phyloP scores from a whole-genome alignment of 2,797 vertebrate genomes.

The Heterohyrax brucei region DNA sequence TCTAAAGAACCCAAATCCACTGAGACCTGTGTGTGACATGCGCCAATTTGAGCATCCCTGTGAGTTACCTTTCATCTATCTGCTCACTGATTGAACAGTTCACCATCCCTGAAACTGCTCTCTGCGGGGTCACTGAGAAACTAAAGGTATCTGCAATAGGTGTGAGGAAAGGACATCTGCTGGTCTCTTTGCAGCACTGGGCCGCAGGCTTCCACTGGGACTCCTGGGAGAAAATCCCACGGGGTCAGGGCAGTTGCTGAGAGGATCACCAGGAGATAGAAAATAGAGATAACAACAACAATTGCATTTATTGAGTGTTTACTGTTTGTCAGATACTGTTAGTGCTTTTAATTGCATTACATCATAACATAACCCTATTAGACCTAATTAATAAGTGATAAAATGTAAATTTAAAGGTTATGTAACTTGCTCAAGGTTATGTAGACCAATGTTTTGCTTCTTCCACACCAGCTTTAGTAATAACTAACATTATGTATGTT shows the following conservation, averaged over 20 bases:
- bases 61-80: neutral
- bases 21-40: neutral
- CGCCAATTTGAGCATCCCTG: neutral
- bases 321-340: neutral
- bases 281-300: neutral
- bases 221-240: neutral
- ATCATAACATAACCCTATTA: neutral
- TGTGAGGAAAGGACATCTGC: neutral
- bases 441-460: neutral
- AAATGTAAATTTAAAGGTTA: neutral
- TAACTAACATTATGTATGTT: neutral
- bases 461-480: neutral
- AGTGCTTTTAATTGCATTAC: neutral
- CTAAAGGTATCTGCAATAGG: too few relatives aligned
- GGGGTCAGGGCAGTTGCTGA: neutral
- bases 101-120: neutral
- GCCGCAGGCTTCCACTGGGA: neutral
- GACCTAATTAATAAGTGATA: neutral
- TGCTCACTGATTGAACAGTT: neutral
- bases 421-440: neutral
- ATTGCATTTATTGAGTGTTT: too few relatives aligned
- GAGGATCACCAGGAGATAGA: neutral
- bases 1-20: neutral
- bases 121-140: neutral
- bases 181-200: rapidly evolving